Base-by-base conservation (phyloP, 2,888 invertebrate species). In the Euclidia mi region DNA sequence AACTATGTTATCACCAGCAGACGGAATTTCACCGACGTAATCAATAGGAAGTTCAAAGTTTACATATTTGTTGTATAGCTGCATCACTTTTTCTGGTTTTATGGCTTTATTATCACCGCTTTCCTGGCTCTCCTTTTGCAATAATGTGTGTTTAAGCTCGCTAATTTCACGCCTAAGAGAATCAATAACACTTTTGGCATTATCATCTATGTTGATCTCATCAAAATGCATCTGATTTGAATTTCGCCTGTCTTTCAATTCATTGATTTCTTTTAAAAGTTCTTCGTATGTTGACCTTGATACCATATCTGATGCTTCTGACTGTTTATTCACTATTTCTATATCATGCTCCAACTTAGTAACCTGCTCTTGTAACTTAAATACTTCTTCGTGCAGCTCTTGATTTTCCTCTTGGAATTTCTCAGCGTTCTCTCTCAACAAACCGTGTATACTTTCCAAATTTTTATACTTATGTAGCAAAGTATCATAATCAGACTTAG, bases 391-490 rank as follows among this genome's bases (percentile, higher is more conserved):
- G 34, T 95, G 92, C 46, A 95, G 76, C n/a, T 94, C 92, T 72
- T 94, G 92, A 72, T 95, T 95, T 73, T 95, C 95, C 80, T 95
- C 95, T 79, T 95, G 94, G 63, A 94, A 94, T 59, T 93, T 94
- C 56, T 94, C 95, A 25, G 92, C 92, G 37, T 94, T 94, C 74
- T 94, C 94, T 65, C 86, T 89, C 38, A 95, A 66, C 9, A 94
- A 62, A 38, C 89, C 80, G 57, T 95, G 89, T 55, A 95, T 84
- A 47, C 87, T 91, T 76, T 95, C 94, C 31, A 95, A 79, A 78
- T 92, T 94, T 62, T 92, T 90, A 81, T 94, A 94, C 71, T 94
- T 95, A 64, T 94, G 92, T 37, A 82, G 85, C 32, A 94, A 64
- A 2, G 92, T 94, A 11, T 94, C 93, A 32, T 87, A 85, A 68